Percentiles rank a stretch among this genome's conserved stretches.
Evolutionary conservation across 2,888 invertebrate genomes (phyloP).

Genomic region (Caenorhabditis sulstoni): DNA sequence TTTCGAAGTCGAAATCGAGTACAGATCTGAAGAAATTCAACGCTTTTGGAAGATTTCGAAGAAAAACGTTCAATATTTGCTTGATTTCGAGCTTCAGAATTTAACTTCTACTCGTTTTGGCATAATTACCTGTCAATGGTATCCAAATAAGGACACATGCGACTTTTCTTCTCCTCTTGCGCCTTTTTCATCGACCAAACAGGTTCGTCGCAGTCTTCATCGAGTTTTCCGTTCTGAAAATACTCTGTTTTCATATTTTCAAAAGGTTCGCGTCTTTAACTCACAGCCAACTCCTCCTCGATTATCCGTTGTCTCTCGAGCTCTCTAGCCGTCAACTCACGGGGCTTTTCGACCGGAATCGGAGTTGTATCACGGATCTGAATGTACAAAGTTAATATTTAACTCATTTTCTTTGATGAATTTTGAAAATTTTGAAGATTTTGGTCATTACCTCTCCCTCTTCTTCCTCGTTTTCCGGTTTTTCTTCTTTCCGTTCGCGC

Average conservation of each 20-base stretch:
- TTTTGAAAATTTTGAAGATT: background rate
- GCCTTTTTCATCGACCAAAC: slow-evolving; percentile 78
- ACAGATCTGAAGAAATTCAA: slow-evolving; percentile 85
- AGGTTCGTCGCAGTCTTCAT: slow-evolving; percentile 69
- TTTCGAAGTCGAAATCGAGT: slow-evolving; percentile 99
- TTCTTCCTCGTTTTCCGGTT: slow-evolving; percentile 25
- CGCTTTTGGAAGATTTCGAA: no score
- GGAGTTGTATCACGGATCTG: slow-evolving; percentile 50
- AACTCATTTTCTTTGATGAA: no score
- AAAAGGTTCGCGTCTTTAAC: background rate
- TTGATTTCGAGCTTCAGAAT: no score
- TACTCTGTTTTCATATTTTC: background rate
- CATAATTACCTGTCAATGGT: slow-evolving; percentile 91
- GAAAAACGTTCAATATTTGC: no score
- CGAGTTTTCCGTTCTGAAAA: slow-evolving; percentile 49
- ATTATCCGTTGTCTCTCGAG: slow-evolving; percentile 64
- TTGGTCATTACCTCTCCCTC: slow-evolving; percentile 33
- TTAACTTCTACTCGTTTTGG: no score
- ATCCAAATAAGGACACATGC: slow-evolving; percentile 93
- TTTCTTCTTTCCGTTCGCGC: slow-evolving; percentile 31
- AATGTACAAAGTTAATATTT: background rate
- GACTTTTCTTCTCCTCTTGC: slow-evolving; percentile 71
- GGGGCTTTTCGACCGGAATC: slow-evolving; percentile 25
- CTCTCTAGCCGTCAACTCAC: slow-evolving; percentile 62
- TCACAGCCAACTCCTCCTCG: slow-evolving; percentile 60